Base-by-base conservation (phyloP, 2,888 invertebrate species). In the Allophyes oxyacanthae region DNA sequence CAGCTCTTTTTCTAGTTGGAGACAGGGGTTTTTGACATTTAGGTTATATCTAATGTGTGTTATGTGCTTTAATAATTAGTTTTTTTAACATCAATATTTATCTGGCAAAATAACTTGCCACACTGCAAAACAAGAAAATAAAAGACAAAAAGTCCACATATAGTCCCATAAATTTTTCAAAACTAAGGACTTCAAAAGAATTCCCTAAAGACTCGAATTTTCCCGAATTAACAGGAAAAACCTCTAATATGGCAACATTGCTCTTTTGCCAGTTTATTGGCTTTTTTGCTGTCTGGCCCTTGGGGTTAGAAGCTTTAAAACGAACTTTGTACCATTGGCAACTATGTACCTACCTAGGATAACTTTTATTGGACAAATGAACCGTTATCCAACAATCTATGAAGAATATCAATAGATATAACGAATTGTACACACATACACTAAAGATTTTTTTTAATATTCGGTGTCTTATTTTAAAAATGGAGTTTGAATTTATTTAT, bases 231-330 rank as follows among this genome's bases (percentile, higher is more conserved):
- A 15, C 15, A 36, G 62, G 33, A 33, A 56, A 67, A 59, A 37
- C 14, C 15, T 30, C 9, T 36, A 42, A 52, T 38, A 53, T 74
- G 62, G 75, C 60, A 66, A 74, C 58, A 15, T 61, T 51, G 28
- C 41, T 54, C 32, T 62, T 64, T 69, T 43, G 45, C 40, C 46
- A 44, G 33, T 54, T 59, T 41, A 67, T 64, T 64, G 54, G 15
- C 26, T 52, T 70, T 64, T 73, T 74, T 46, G 33, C 44, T 44
- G 43, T 44, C 38, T 25, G 34, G 49, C 54, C 54, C 46, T 41
- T 42, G 44, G 58, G 64, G 11, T n/a, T 55, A 37, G 52, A 38
- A 54, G 40, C 13, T 55, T 71, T 63, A 46, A 67, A 74, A 60
- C 14, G 40, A 63, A 50, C 51, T 44, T 51, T 13, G 34, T 33